phyloP scores from a whole-genome alignment of 2,113 vertebrate genomes.

The Python bivittatus region DNA sequence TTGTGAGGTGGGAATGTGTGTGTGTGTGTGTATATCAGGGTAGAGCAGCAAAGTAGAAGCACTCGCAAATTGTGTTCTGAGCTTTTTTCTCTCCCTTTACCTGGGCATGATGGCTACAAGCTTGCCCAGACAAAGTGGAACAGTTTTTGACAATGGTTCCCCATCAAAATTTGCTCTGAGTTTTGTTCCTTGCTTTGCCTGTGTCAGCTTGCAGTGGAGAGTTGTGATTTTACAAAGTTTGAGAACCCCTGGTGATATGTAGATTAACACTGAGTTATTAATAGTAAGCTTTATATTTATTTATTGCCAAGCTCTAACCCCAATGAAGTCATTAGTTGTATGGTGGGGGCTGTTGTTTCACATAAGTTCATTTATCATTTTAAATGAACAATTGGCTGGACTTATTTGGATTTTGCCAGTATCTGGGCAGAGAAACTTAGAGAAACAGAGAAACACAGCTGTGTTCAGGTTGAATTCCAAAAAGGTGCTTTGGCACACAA shows the following conservation, averaged over 20 bases:
- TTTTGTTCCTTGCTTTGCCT: neutral
- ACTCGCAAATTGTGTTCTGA: neutral
- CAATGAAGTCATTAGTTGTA: neutral
- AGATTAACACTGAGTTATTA: neutral
- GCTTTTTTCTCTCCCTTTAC: neutral
- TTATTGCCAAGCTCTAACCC: neutral
- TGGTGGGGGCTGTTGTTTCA: neutral
- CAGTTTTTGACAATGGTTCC: neutral
- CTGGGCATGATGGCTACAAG: neutral
- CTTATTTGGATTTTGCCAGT: neutral
- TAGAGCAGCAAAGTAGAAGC: neutral
- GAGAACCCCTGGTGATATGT: neutral
- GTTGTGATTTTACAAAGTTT: neutral
- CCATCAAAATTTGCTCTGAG: neutral
- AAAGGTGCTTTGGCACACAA: neutral
- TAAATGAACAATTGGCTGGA: too few species aligned
- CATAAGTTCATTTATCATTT: neutral
- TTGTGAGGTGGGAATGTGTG: neutral
- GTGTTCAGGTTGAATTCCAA: neutral
- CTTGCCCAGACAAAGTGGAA: neutral
- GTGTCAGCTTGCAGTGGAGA: neutral
- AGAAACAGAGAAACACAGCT: neutral
- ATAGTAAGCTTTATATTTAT: neutral
- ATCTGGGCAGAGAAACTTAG: neutral
- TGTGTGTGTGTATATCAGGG: neutral